These are phyloP conservation scores for Coelogynopora nodosa DNA, from an alignment of 2,888 invertebrate species.

Conservation along the genomic window DNA sequence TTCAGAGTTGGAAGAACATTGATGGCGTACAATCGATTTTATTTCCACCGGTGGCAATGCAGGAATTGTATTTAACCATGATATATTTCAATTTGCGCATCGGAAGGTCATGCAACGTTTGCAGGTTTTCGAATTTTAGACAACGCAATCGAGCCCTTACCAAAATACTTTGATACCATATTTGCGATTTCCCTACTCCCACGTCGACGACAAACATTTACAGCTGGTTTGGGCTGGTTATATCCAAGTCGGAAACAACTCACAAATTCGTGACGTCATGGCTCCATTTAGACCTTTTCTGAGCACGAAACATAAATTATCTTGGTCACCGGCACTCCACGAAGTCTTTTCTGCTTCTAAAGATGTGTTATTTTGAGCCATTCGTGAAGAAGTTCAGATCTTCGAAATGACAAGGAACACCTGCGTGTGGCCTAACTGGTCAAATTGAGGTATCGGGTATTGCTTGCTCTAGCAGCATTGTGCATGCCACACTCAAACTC, in stretches of 20 bases:
- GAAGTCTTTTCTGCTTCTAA: not conserved
- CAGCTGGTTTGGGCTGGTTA: not conserved
- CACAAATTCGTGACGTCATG: not conserved
- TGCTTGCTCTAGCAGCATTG: not conserved
- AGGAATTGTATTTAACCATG: not conserved
- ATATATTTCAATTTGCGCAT: not conserved
- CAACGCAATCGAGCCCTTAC: not conserved
- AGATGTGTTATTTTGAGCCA: not conserved
- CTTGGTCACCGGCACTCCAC: not conserved
- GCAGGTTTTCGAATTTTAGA: not conserved
- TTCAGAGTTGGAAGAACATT: not conserved
- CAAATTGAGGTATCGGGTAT: not conserved
- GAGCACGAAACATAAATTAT: not conserved
- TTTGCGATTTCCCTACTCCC: not conserved
- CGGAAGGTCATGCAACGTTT: not conserved
- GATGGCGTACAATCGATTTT: not conserved
- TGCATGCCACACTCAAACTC: not conserved
- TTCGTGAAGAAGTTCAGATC: not conserved
- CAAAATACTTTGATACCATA: not conserved
- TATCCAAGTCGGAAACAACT: not conserved
- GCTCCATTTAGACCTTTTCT: not conserved
- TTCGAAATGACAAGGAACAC: not conserved
- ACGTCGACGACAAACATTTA: not conserved
- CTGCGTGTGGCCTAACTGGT: not conserved
- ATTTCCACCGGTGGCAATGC: not conserved